Evolutionary conservation across 2,888 invertebrate species (phyloP).

Genomic region (Drosophila emarginata): DNA sequence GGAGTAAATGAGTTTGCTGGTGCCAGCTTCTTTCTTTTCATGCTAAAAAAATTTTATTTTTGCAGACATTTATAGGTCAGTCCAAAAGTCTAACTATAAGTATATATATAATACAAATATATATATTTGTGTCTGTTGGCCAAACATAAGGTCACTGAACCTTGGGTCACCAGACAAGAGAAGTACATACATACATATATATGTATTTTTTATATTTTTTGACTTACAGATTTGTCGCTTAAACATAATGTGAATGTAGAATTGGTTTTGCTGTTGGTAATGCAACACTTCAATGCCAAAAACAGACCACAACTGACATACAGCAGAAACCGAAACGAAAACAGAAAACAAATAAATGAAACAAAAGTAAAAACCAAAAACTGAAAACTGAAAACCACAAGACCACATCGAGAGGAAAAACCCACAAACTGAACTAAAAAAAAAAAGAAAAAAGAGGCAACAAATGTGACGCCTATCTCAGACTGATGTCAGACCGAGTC

Average conservation of each 20-base stretch:
- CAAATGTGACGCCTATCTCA: slow-evolving; percentile 39
- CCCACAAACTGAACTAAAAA: slow-evolving; percentile 20
- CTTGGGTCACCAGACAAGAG: slow-evolving; percentile 28
- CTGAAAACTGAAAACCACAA: slow-evolving; percentile 48
- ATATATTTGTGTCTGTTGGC: slow-evolving; percentile 1
- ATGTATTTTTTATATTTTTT: too few relatives aligned
- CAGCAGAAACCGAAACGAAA: slow-evolving; percentile 32
- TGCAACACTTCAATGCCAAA: slow-evolving; percentile 61
- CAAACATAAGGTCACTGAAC: slow-evolving; percentile 37
- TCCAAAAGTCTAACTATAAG: slow-evolving; percentile 22
- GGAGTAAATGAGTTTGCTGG: not conserved
- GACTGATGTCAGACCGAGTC: slow-evolving; percentile 2
- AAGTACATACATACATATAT: slow-evolving; percentile 31
- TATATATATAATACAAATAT: not conserved
- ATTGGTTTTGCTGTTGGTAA: slow-evolving; percentile 39
- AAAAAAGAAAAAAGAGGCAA: slow-evolving; percentile 29
- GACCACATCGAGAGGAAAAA: slow-evolving; percentile 57
- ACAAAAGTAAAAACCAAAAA: slow-evolving; percentile 27
- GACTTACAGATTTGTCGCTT: slow-evolving; percentile 42
- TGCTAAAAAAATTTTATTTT: slow-evolving; percentile 18
- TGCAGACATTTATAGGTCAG: slow-evolving; percentile 40
- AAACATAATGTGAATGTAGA: slow-evolving; percentile 13
- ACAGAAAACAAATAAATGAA: slow-evolving; percentile 45
- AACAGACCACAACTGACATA: slow-evolving; percentile 35
- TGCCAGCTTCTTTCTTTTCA: slow-evolving; percentile 14